A percentile compares a stretch with the other conserved stretches of the same genome.
These are phyloP conservation scores for Disparrhopalites patrizii DNA, from an alignment of 2,888 invertebrate genomes.

Conservation along the genomic window DNA sequence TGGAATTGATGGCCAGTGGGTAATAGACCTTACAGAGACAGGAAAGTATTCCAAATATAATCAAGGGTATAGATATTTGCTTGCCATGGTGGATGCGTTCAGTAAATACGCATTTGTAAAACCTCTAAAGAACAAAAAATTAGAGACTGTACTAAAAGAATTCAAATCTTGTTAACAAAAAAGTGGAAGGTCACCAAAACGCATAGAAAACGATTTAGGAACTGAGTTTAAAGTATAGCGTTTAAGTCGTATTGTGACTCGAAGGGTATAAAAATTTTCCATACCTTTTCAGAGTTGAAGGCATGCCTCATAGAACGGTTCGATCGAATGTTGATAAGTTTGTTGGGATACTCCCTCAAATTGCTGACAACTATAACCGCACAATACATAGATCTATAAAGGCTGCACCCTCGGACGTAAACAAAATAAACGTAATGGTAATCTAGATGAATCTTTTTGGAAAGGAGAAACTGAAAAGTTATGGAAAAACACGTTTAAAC, in stretches of 20 bases:
- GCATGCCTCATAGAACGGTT: conserved; percentile 29
- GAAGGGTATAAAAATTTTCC: conserved; percentile 29
- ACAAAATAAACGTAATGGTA: conserved; percentile 20
- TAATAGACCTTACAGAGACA: conserved; percentile 29
- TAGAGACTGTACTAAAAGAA: background rate
- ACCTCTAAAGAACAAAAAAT: conserved; percentile 32
- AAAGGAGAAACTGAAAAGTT: conserved; percentile 2
- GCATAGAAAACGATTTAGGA: background rate
- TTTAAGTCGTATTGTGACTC: conserved; percentile 21
- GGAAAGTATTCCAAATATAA: conserved; percentile 22
- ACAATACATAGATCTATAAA: conserved; percentile 23
- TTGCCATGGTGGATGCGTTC: conserved; percentile 36
- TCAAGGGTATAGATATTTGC: conserved; percentile 28
- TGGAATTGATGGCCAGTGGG: conserved; percentile 29
- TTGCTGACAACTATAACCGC: conserved; percentile 25
- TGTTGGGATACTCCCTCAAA: conserved; percentile 7
- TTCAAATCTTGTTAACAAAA: conserved; percentile 1
- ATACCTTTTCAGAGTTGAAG: conserved; percentile 31
- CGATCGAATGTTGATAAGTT: conserved; percentile 27
- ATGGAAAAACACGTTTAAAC: conserved; percentile 3
- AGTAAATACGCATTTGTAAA: conserved; percentile 39
- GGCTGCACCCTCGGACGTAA: conserved; percentile 17
- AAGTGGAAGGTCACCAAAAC: background rate
- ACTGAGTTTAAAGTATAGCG: conserved; percentile 16
- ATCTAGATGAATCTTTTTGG: conserved; percentile 26